phyloP scores from a whole-genome alignment of 2,888 invertebrate genomes.

The Byasa hedistus region DNA sequence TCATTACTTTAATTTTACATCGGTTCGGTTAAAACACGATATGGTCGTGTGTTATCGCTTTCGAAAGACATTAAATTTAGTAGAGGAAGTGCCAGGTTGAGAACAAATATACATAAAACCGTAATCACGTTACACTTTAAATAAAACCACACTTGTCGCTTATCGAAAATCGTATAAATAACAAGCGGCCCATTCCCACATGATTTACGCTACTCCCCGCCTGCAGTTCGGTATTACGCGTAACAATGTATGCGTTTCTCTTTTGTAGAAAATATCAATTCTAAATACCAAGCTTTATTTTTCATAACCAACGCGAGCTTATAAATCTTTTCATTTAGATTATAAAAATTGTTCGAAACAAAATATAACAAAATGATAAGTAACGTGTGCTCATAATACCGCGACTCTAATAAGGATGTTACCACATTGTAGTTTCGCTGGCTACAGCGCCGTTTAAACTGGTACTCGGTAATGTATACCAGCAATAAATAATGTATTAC shows the following conservation, averaged over 20 bases:
- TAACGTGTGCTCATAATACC: too few species aligned
- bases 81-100: background rate
- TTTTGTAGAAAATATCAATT: background rate
- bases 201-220: slow-evolving; percentile 24
- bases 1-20: background rate
- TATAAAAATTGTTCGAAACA: too few species aligned
- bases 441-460: too few species aligned
- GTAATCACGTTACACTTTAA: slow-evolving; percentile 14
- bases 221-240: slow-evolving; percentile 9
- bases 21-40: background rate
- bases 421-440: too few species aligned
- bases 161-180: slow-evolving; percentile 19
- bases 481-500: too few species aligned
- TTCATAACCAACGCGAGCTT: background rate
- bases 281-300: background rate
- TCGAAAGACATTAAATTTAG: background rate
- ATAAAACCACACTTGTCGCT: slow-evolving; percentile 13
- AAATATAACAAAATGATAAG: too few species aligned
- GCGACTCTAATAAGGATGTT: too few species aligned
- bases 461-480: too few species aligned
- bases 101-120: background rate
- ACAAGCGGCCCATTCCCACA: slow-evolving; percentile 14
- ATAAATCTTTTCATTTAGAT: too few species aligned
- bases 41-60: background rate
- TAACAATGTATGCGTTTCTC: slow-evolving; percentile 3